A percentile compares a stretch with the other conserved stretches of the same genome.
Evolutionary conservation across 2,797 vertebrate species (phyloP).

Genomic region (Semaprochilodus insignis): DNA sequence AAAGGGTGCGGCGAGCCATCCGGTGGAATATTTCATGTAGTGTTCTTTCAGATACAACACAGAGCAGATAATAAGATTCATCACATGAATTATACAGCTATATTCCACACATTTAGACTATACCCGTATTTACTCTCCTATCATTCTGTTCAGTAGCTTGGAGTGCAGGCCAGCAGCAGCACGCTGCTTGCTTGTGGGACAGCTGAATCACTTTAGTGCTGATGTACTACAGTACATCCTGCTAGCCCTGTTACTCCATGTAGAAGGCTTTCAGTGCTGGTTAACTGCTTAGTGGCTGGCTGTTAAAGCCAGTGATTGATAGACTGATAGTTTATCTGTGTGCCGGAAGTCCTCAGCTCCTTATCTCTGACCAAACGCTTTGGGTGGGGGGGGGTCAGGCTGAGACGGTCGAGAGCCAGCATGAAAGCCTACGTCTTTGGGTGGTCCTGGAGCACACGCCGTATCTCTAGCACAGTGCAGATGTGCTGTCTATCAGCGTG

Average conservation of each 20-base stretch:
- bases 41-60: no score
- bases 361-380: conserved; percentile 72
- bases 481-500: conserved; percentile 36
- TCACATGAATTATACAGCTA: no score
- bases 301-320: conserved; percentile 71
- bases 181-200: background rate
- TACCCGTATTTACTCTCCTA: background rate
- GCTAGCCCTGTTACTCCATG: background rate
- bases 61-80: no score
- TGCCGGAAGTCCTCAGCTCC: conserved; percentile 56
- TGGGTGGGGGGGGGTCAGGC: conserved; percentile 57
- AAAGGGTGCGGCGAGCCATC: no score
- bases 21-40: no score
- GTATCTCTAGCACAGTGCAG: background rate
- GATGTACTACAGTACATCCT: background rate
- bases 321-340: conserved; percentile 72
- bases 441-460: conserved; percentile 49
- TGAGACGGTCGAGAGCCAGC: conserved; percentile 6
- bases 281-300: conserved; percentile 63
- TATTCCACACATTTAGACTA: no score
- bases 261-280: background rate
- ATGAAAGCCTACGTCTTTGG: conserved; percentile 42
- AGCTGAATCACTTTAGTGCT: background rate
- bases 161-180: background rate
- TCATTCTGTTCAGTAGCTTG: no score